phyloP scores from a whole-genome alignment of 2,888 invertebrate species.

The Noctua janthina region DNA sequence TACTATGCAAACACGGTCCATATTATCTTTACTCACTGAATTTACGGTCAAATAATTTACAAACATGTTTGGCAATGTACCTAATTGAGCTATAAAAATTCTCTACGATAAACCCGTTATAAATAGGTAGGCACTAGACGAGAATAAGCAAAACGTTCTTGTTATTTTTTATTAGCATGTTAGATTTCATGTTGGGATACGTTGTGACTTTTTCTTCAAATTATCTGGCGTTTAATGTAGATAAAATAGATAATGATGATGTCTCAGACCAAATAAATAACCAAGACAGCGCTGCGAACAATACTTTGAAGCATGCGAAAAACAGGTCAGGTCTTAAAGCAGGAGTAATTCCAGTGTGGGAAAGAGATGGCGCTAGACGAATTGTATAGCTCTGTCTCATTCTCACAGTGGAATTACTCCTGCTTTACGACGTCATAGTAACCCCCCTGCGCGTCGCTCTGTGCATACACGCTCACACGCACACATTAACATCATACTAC shows the following conservation, averaged over 20 bases:
- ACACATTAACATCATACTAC: too few species aligned
- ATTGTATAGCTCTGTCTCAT: too few species aligned
- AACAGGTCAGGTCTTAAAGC: too few species aligned
- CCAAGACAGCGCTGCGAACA: too few species aligned
- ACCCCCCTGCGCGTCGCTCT: too few species aligned
- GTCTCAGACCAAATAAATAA: too few species aligned
- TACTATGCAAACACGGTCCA: constrained; percentile 10
- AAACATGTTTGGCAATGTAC: constrained; percentile 56
- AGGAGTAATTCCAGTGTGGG: too few species aligned
- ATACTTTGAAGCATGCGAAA: too few species aligned
- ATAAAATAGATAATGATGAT: background rate
- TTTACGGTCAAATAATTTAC: constrained; percentile 48
- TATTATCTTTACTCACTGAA: background rate
- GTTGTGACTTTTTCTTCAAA: background rate
- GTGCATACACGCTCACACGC: too few species aligned
- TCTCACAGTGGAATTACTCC: too few species aligned
- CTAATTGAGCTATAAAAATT: constrained; percentile 60
- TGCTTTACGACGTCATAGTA: too few species aligned
- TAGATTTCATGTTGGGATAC: constrained; percentile 46
- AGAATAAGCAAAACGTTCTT: constrained; percentile 44
- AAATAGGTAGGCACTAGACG: constrained; percentile 39
- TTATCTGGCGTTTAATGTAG: constrained; percentile 2
- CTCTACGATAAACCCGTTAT: constrained; percentile 32
- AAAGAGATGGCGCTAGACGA: too few species aligned
- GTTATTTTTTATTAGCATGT: constrained; percentile 55